phyloP scores from a whole-genome alignment of 2,888 invertebrate species.

The Metalampra italica region DNA sequence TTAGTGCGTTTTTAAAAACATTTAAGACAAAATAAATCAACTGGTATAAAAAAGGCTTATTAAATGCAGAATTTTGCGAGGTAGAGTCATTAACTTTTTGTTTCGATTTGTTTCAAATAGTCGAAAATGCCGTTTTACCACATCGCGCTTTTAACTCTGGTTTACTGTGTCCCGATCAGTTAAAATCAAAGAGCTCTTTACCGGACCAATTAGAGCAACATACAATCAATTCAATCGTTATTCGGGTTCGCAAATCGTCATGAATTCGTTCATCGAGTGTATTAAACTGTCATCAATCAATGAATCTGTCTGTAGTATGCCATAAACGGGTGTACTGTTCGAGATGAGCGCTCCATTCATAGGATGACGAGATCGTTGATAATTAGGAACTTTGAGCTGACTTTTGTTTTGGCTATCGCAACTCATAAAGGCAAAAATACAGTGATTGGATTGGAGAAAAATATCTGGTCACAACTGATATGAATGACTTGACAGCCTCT shows the following conservation, averaged over 20 bases:
- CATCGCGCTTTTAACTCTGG: slow-evolving; percentile 24
- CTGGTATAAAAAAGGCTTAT: too few species aligned
- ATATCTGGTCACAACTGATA: too few species aligned
- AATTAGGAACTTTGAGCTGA: not conserved
- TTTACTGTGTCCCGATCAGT: slow-evolving; percentile 34
- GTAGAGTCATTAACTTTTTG: too few species aligned
- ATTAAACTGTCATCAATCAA: slow-evolving; percentile 2
- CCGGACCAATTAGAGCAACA: slow-evolving; percentile 42
- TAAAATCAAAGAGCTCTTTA: slow-evolving; percentile 43
- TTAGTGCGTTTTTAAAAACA: too few species aligned
- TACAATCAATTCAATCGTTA: slow-evolving; percentile 38
- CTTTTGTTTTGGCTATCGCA: not conserved
- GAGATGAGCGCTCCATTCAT: not conserved
- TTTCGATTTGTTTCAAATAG: too few species aligned
- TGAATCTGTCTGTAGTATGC: not conserved
- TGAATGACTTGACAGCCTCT: too few species aligned
- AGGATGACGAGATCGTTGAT: not conserved
- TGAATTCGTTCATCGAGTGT: slow-evolving; percentile 5
- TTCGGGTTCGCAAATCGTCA: slow-evolving; percentile 21
- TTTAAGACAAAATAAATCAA: too few species aligned
- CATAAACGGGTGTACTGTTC: not conserved
- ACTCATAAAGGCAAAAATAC: not conserved
- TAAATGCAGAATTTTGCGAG: too few species aligned
- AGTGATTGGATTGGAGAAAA: too few species aligned
- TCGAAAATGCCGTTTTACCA: slow-evolving; percentile 12